Percentiles rank a stretch among this genome's conserved stretches.
Conservation (phyloP, 2,888 invertebrate species). For the Pecten maximus region DNA sequence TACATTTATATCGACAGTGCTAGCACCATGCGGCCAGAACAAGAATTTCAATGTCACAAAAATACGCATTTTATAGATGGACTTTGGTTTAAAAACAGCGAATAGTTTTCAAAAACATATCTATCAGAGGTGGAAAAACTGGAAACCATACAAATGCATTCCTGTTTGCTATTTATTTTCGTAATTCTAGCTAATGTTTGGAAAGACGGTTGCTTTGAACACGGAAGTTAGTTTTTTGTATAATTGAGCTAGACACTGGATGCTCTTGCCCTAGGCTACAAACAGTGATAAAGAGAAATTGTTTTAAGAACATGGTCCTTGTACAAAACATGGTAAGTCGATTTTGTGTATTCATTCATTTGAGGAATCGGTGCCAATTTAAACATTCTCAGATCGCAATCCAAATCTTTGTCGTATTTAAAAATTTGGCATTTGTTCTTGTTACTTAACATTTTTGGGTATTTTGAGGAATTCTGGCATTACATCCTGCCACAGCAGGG, state of each 20-base stretch:
- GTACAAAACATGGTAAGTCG: neutral
- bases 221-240: neutral
- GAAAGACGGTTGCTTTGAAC: neutral
- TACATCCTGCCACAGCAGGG: neutral
- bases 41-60: neutral
- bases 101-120: neutral
- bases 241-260: neutral
- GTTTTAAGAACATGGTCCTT: neutral
- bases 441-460: slow-evolving; percentile 8
- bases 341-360: slow-evolving; percentile 17
- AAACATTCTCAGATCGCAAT: slow-evolving; percentile 20
- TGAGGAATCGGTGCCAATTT: slow-evolving; percentile 2
- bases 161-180: neutral
- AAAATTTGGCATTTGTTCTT: slow-evolving; percentile 14
- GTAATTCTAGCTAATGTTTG: neutral
- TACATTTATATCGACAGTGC: neutral
- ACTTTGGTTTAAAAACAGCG: neutral
- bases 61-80: neutral
- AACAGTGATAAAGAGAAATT: neutral
- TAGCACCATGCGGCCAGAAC: neutral
- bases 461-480: slow-evolving; percentile 7
- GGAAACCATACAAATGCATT: neutral
- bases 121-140: neutral
- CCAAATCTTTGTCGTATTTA: neutral
- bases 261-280: neutral